phyloP scores from a whole-genome alignment of 2,797 vertebrate species.

The Syngnathus acus region DNA sequence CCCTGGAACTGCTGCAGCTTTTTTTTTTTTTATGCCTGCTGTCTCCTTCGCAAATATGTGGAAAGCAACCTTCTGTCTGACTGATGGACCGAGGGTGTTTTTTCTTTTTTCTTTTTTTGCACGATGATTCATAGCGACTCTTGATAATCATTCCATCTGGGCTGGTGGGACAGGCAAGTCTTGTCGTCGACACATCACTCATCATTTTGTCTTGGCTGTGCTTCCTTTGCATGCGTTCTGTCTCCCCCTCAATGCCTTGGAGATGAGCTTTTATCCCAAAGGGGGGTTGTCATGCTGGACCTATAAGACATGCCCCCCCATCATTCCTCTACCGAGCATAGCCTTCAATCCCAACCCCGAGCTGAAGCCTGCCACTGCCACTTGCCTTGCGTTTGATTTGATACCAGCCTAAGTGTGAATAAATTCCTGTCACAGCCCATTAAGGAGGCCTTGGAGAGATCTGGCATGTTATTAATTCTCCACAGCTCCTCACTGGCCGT shows the following conservation, averaged over 20 bases:
- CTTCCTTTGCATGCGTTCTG: constrained; percentile 24
- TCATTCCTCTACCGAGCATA: constrained; percentile 9
- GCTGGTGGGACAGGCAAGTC: constrained; percentile 45
- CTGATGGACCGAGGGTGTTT: constrained; percentile 43
- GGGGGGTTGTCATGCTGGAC: constrained; percentile 25
- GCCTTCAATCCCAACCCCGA: constrained; percentile 15
- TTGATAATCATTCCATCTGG: constrained; percentile 63
- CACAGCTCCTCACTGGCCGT: constrained; percentile 57
- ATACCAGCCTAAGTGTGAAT: constrained; percentile 79
- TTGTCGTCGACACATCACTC: constrained; percentile 51
- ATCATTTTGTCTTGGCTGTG: constrained; percentile 45
- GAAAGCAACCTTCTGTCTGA: constrained; percentile 14
- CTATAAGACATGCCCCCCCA: constrained; percentile 13
- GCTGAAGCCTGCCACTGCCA: constrained; percentile 57
- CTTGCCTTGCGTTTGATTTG: constrained; percentile 71
- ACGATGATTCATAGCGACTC: constrained; percentile 55
- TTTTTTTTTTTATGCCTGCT: constrained; percentile 33
- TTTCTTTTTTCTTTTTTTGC: constrained; percentile 31
- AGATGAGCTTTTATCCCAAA: constrained; percentile 30
- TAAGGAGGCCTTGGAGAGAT: constrained; percentile 79
- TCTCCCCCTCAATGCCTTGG: constrained; percentile 24
- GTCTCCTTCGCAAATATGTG: constrained; percentile 15
- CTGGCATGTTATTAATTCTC: constrained; percentile 77
- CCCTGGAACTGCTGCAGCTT: constrained; percentile 13
- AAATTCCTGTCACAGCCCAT: constrained; percentile 80